Percentiles rank a stretch among this genome's conserved stretches.
Evolutionary conservation across 2,888 invertebrate genomes (phyloP).

Genomic region (Podabrus alpinus): DNA sequence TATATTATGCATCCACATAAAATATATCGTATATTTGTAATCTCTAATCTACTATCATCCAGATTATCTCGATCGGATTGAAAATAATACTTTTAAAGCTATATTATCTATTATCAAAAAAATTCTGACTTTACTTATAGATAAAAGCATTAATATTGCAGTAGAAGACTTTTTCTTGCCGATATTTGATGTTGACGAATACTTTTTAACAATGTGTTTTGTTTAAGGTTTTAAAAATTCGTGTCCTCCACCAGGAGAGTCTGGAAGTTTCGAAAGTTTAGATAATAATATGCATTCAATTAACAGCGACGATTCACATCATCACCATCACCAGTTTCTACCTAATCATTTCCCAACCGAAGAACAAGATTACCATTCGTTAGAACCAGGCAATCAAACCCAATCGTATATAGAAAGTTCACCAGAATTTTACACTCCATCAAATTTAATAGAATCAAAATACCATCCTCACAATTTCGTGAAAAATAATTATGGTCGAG

Average conservation of each 20-base stretch:
- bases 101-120: too few species aligned
- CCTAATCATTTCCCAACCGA: constrained; percentile 60
- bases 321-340: constrained; percentile 41
- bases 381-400: constrained; percentile 60
- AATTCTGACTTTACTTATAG: too few species aligned
- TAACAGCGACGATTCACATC: constrained; percentile 53
- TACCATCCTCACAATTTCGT: constrained; percentile 70
- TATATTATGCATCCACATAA: background rate
- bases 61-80: background rate
- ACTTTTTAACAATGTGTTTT: background rate
- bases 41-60: too few species aligned
- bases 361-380: constrained; percentile 63
- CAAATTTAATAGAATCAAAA: constrained; percentile 62
- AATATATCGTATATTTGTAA: too few species aligned
- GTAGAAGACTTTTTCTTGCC: too few species aligned
- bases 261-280: constrained; percentile 60
- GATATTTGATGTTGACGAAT: background rate
- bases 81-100: too few species aligned
- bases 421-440: constrained; percentile 74
- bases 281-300: constrained; percentile 56
- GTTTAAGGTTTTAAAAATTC: constrained; percentile 45
- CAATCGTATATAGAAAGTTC: constrained; percentile 70
- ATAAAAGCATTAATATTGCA: too few species aligned
- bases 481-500: constrained; percentile 74
- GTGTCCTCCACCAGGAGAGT: constrained; percentile 60